phyloP scores from a whole-genome alignment of 2,888 invertebrate genomes.

The Tolmerus cingulatus region DNA sequence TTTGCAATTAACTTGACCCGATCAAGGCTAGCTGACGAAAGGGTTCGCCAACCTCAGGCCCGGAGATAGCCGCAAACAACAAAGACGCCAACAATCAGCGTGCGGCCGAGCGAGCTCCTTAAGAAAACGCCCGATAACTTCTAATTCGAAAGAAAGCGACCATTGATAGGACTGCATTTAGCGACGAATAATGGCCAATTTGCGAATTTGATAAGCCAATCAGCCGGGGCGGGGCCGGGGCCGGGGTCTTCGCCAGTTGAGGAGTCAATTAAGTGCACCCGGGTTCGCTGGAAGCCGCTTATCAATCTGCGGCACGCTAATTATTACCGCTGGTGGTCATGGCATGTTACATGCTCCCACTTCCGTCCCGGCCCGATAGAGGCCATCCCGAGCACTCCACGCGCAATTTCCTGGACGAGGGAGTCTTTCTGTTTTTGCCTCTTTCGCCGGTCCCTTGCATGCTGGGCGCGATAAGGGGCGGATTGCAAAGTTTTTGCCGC shows the following conservation, averaged over 20 bases:
- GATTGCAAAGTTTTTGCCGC: not conserved
- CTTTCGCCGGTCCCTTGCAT: not conserved
- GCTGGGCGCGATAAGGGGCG: not conserved
- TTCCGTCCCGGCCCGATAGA: not conserved
- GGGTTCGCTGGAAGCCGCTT: not conserved
- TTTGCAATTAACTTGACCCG: not conserved
- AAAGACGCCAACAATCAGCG: not conserved
- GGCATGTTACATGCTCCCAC: not conserved
- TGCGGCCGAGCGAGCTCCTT: not conserved
- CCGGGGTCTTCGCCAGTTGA: not conserved
- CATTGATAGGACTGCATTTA: not conserved
- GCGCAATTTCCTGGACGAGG: not conserved
- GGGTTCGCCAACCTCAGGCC: not conserved
- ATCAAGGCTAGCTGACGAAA: not conserved
- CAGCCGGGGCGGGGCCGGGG: not conserved
- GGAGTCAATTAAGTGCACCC: not conserved
- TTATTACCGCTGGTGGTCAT: not conserved
- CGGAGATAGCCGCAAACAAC: not conserved
- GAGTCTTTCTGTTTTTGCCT: not conserved
- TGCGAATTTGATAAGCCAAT: not conserved
- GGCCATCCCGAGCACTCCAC: not conserved
- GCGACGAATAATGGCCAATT: not conserved
- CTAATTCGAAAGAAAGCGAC: not conserved
- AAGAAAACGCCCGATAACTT: not conserved
- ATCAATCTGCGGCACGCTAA: not conserved